Conservation (phyloP, 2,113 vertebrate genomes). For the Sinocyclocheilus anshuiensis region DNA sequence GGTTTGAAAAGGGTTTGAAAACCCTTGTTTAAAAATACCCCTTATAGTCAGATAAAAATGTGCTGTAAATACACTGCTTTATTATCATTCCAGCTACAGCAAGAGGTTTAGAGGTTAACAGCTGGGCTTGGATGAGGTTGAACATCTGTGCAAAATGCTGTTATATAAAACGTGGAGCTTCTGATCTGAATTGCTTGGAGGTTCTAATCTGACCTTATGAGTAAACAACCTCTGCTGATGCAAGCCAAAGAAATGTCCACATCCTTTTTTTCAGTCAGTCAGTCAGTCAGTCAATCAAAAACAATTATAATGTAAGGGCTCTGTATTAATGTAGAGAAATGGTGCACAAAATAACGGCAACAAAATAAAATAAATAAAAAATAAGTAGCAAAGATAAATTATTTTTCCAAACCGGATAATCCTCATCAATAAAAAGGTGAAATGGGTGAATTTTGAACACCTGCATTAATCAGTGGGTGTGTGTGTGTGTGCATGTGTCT, state of each 20-base stretch:
- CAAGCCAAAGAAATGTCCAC: constrained; percentile 12
- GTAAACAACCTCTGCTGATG: constrained; percentile 19
- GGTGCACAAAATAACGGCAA: not conserved
- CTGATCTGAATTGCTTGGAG: constrained; percentile 9
- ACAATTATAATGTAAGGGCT: too few relatives aligned
- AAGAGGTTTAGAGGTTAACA: not conserved
- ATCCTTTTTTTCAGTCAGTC: not conserved
- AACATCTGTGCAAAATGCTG: not conserved
- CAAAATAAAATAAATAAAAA: not conserved
- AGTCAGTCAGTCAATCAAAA: too few relatives aligned
- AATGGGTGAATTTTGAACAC: constrained; percentile 34
- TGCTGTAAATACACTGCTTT: not conserved
- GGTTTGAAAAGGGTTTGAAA: not conserved
- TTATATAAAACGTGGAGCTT: not conserved
- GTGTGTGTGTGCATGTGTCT: constrained; percentile 37
- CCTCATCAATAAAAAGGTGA: constrained; percentile 50
- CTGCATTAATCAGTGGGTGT: constrained; percentile 53
- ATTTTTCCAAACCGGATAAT: constrained; percentile 43
- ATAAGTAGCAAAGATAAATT: constrained; percentile 29
- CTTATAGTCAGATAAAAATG: not conserved
- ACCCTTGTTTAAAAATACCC: not conserved
- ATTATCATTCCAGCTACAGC: not conserved
- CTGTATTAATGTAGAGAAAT: not conserved
- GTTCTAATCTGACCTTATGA: constrained; percentile 6
- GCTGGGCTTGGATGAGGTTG: not conserved